Conservation (phyloP, 1,140 invertebrate species). For the Papilio polytes region DNA sequence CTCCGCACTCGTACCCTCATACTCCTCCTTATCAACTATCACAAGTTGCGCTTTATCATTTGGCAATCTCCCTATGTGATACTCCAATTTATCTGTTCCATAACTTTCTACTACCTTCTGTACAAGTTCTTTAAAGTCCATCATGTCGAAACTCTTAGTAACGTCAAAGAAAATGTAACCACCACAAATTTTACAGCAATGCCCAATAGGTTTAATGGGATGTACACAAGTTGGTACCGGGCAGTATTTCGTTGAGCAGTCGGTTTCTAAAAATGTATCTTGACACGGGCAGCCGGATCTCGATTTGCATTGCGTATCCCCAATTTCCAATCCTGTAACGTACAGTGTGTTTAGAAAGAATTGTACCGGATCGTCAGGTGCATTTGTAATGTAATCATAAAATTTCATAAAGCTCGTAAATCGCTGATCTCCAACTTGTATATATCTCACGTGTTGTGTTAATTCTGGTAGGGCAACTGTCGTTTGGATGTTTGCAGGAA, state of each 20-base stretch:
- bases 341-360: constrained; percentile 54
- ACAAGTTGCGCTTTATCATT: constrained; percentile 64
- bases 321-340: constrained; percentile 47
- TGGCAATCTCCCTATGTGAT: constrained; percentile 61
- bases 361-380: constrained; percentile 48
- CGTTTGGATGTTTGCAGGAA: constrained; percentile 56
- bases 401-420: constrained; percentile 45
- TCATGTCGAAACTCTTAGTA: constrained; percentile 62
- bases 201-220: constrained; percentile 69
- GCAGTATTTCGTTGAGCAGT: constrained; percentile 68
- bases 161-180: constrained; percentile 62
- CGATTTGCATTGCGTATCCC: constrained; percentile 48
- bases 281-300: constrained; percentile 72
- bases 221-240: constrained; percentile 57
- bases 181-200: constrained; percentile 76
- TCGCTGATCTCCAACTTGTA: constrained; percentile 50
- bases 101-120: constrained; percentile 54
- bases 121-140: constrained; percentile 59
- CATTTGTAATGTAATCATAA: constrained; percentile 10
- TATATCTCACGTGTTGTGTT: constrained; percentile 50
- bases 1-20: constrained; percentile 63
- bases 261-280: constrained; percentile 52
- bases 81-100: constrained; percentile 53
- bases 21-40: constrained; percentile 68
- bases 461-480: constrained; percentile 56